Percentiles rank a stretch among this genome's conserved stretches.
Evolutionary conservation across 2,797 vertebrate genomes (phyloP).

Genomic region (Simalia tracyae): DNA sequence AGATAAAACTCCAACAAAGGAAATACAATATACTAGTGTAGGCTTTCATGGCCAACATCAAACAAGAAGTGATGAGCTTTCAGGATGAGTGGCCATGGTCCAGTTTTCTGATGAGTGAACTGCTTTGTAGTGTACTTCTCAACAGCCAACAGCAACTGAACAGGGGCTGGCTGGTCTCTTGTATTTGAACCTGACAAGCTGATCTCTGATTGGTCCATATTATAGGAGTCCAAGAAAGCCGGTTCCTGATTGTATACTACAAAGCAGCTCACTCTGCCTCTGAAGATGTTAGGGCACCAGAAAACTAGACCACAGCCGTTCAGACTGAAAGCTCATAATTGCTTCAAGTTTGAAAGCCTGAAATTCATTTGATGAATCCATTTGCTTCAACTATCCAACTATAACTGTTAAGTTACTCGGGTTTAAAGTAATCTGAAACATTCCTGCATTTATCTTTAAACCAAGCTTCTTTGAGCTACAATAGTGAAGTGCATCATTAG

Average conservation of each 20-base stretch:
- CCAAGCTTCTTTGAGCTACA: background rate
- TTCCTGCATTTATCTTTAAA: background rate
- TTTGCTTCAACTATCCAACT: background rate
- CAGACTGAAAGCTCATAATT: no score
- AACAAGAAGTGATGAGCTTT: background rate
- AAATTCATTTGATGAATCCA: background rate
- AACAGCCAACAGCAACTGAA: background rate
- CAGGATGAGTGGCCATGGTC: background rate
- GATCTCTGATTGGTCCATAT: background rate
- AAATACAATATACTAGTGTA: background rate
- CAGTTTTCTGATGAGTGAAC: background rate
- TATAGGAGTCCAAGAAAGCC: no score
- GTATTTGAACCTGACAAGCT: background rate
- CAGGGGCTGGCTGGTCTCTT: background rate
- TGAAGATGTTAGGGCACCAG: no score
- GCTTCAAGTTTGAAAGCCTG: no score
- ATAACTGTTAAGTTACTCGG: background rate
- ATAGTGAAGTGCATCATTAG: background rate
- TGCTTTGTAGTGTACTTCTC: background rate
- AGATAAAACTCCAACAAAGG: background rate
- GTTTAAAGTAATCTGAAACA: background rate
- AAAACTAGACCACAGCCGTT: no score
- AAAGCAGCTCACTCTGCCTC: no score
- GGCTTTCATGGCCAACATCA: background rate
- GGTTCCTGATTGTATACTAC: no score